These are phyloP conservation scores for Eupleurogrammus muticus DNA, from an alignment of 2,797 vertebrate genomes.

Conservation along the genomic window DNA sequence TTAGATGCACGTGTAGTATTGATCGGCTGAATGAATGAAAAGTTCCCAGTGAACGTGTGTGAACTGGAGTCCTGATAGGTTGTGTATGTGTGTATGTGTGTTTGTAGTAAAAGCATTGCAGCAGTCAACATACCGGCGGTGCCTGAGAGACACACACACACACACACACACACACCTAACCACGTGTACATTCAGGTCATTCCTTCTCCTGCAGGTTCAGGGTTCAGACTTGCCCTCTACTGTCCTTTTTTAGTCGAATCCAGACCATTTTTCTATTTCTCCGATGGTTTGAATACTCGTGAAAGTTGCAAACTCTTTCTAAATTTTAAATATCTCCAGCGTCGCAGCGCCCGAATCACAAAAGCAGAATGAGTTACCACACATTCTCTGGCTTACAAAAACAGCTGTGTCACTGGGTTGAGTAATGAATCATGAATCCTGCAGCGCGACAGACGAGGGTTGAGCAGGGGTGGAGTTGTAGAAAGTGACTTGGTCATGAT, in stretches of 20 bases:
- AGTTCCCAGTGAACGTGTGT: slow-evolving; percentile 38
- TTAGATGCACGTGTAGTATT: slow-evolving; percentile 25
- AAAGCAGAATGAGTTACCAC: slow-evolving; percentile 30
- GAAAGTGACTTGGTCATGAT: slow-evolving; percentile 72
- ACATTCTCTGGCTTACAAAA: slow-evolving; percentile 16
- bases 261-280: too few relatives aligned
- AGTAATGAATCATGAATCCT: slow-evolving; percentile 41
- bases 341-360: background rate
- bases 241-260: slow-evolving; percentile 34
- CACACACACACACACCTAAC: slow-evolving; percentile 38
- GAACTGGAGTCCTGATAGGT: slow-evolving; percentile 58
- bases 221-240: slow-evolving; percentile 63
- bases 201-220: slow-evolving; percentile 57
- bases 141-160: slow-evolving; percentile 58
- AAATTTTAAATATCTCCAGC: too few relatives aligned
- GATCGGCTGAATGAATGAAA: slow-evolving; percentile 39
- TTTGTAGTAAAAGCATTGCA: slow-evolving; percentile 74
- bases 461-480: slow-evolving; percentile 16
- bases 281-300: too few relatives aligned
- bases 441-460: slow-evolving; percentile 35
- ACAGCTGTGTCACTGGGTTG: slow-evolving; percentile 52
- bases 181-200: slow-evolving; percentile 67
- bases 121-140: slow-evolving; percentile 55
- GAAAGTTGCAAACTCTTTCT: too few relatives aligned
- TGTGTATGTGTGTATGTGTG: slow-evolving; percentile 28